Base-by-base conservation (phyloP, 2,888 invertebrate genomes). In the Synanthedon formicaeformis region DNA sequence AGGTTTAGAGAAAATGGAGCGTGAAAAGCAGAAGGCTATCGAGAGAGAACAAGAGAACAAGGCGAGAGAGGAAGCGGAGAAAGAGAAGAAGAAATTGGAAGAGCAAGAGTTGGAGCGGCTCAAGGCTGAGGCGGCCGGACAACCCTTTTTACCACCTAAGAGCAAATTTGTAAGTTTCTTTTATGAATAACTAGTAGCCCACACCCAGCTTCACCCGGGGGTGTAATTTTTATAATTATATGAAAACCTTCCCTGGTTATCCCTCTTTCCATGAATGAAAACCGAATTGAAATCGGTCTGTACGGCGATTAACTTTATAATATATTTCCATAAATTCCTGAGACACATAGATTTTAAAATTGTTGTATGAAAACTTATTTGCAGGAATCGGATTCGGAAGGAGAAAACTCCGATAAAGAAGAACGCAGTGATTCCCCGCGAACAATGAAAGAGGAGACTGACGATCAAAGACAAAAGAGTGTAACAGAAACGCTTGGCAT, bases 1-100 rank as follows among this genome's bases (percentile, higher is more conserved):
- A 89, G 98, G 98, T 40, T 83, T 99, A 61, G 98, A 98, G 73
- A 98, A 98, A 88, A 98, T 98, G 96, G 98, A 99, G 76, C 90
- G 95, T 23, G 97, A 98, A 64, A 97, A 97, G 69, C 92, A 92
- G 67, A 94, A 92, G 65, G 96, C 96, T 59, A 89, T 95, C 61
- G 96, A 97, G 71, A 91, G 91, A 53, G 93, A 94, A 66, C 89
- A 92, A 58, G 91, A 92, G 62, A 89, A 90, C 65, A 89, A 90
- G 60, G 90, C 91, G 58, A 86, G 90, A 52, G 91, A 92, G 63
- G 90, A 68, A 69, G 85, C 81, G 0, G 94, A 94, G 66, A 89
- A 90, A 45, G 90, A 91, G 58, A 90, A 90, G 66, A 90, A 91
- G 66, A 89, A 90, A 67, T 82, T 91, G 58, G 92, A 92, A 62